Evolutionary conservation across 2,888 invertebrate species (phyloP).

Genomic region (Agrotis exclamationis): DNA sequence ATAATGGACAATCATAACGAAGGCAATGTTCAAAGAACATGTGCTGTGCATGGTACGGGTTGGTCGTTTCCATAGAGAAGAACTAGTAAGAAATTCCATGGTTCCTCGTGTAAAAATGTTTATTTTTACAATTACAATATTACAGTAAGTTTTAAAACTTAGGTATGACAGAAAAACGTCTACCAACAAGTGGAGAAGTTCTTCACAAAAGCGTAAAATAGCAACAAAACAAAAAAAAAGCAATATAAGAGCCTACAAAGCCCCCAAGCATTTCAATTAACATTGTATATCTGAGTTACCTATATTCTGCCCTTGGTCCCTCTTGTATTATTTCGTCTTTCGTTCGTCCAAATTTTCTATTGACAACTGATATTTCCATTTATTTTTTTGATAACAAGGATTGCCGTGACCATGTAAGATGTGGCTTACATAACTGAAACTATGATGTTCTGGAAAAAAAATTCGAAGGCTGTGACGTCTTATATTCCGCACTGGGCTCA

Average conservation of each 20-base stretch:
- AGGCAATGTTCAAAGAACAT: too few relatives aligned
- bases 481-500: background rate
- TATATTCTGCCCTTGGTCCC: background rate
- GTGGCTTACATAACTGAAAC: background rate
- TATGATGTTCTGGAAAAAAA: background rate
- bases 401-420: background rate
- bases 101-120: too few relatives aligned
- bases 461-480: background rate
- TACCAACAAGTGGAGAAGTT: too few relatives aligned
- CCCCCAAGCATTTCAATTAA: constrained; percentile 12
- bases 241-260: background rate
- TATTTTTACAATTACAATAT: too few relatives aligned
- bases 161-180: too few relatives aligned
- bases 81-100: too few relatives aligned
- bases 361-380: background rate
- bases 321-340: background rate
- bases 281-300: background rate
- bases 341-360: background rate
- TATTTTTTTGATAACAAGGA: background rate
- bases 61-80: too few relatives aligned
- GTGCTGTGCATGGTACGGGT: too few relatives aligned
- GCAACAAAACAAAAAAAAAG: too few relatives aligned
- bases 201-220: too few relatives aligned
- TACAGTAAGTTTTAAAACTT: too few relatives aligned
- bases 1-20: too few relatives aligned